Conservation (phyloP, 1,140 invertebrate genomes). For the Aphaenogaster ashmeadi region DNA sequence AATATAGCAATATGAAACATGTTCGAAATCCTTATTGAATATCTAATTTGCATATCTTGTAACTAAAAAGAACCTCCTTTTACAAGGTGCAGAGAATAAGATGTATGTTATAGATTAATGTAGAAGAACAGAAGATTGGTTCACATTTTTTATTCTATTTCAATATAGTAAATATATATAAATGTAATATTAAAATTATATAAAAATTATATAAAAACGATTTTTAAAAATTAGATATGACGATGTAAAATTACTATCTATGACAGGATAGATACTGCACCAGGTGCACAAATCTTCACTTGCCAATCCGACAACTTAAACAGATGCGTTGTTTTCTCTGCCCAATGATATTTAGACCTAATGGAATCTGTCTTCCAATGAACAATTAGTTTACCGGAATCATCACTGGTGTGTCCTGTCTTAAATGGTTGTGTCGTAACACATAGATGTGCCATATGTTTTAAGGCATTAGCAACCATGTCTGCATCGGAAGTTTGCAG, state of each 20-base stretch:
- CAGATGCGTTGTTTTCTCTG: slow-evolving; percentile 87
- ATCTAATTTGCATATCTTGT: neutral
- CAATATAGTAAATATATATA: neutral
- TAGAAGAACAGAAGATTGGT: neutral
- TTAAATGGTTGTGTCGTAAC: slow-evolving; percentile 89
- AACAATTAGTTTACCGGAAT: slow-evolving; percentile 90
- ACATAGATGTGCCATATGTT: slow-evolving; percentile 89
- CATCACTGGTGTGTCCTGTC: slow-evolving; percentile 90
- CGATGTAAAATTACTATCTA: slow-evolving; percentile 21
- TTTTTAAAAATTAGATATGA: neutral
- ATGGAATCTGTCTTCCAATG: slow-evolving; percentile 84
- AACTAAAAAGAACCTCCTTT: neutral
- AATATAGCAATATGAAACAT: neutral
- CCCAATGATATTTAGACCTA: slow-evolving; percentile 85
- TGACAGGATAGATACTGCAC: slow-evolving; percentile 70
- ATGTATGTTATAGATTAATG: neutral
- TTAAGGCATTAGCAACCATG: slow-evolving; percentile 88
- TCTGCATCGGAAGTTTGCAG: slow-evolving; percentile 83
- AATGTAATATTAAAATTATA: neutral
- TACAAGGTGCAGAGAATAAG: neutral
- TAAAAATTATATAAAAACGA: neutral
- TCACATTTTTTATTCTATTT: neutral
- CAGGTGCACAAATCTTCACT: slow-evolving; percentile 90
- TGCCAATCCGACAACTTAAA: slow-evolving; percentile 92
- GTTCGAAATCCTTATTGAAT: neutral